Evolutionary conservation across 2,888 invertebrate species (phyloP).

Genomic region (Meiosimyza platycephala): DNA sequence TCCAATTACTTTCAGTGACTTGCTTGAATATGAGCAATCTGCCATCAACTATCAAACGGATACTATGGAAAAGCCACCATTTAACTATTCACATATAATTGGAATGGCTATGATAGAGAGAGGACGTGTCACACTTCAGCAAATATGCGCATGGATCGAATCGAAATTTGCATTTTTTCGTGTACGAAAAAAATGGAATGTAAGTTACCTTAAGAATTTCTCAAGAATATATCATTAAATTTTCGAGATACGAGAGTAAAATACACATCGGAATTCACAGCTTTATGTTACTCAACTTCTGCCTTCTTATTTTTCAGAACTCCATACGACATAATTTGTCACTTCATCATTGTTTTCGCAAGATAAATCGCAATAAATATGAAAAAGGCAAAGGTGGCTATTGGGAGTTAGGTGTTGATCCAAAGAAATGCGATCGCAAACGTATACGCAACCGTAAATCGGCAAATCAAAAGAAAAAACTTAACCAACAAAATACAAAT

Average conservation of each 20-base stretch:
- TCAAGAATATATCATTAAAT: too few species aligned
- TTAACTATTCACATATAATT: constrained; percentile 67
- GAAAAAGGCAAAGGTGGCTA: constrained; percentile 67
- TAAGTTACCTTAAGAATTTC: constrained; percentile 48
- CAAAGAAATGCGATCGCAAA: constrained; percentile 63
- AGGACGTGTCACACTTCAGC: constrained; percentile 63
- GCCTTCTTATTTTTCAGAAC: constrained; percentile 53
- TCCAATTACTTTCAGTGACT: constrained; percentile 51
- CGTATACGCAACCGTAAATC: constrained; percentile 59
- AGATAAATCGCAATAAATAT: constrained; percentile 63
- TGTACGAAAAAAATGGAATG: constrained; percentile 67
- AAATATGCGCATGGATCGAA: constrained; percentile 67
- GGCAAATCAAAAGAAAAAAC: constrained; percentile 17
- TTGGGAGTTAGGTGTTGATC: constrained; percentile 66
- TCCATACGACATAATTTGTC: constrained; percentile 67
- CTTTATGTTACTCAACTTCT: neutral
- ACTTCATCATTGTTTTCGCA: constrained; percentile 65
- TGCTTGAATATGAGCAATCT: constrained; percentile 58
- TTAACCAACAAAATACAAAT: constrained; percentile 14
- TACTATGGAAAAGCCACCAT: constrained; percentile 63
- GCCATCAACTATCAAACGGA: constrained; percentile 58
- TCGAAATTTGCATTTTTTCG: constrained; percentile 65
- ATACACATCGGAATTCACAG: neutral
- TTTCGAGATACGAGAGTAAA: too few species aligned
- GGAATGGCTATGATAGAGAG: constrained; percentile 67